phyloP scores from a whole-genome alignment of 1,140 invertebrate genomes.

The Scaptodrosophila lebanonensis region DNA sequence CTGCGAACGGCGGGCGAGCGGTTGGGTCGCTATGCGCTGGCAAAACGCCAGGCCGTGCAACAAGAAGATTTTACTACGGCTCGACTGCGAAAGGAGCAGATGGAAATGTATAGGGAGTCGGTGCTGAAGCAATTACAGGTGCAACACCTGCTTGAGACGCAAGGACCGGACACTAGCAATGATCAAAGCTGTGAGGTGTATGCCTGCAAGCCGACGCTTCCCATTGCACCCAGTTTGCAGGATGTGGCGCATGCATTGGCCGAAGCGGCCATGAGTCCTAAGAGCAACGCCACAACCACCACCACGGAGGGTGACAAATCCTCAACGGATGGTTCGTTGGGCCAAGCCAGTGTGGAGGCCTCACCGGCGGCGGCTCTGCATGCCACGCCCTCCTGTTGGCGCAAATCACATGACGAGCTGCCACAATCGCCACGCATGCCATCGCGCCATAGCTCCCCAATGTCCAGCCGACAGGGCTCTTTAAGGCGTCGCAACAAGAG shows the following conservation, averaged over 20 bases:
- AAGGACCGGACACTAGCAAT: constrained; percentile 81
- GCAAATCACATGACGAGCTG: constrained; percentile 71
- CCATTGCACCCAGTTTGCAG: constrained; percentile 69
- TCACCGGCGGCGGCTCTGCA: constrained; percentile 29
- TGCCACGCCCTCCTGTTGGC: constrained; percentile 28
- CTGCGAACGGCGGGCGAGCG: constrained; percentile 91
- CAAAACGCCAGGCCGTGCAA: constrained; percentile 93
- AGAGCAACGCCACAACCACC: constrained; percentile 26
- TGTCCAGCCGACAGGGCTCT: constrained; percentile 80
- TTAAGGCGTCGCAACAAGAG: constrained; percentile 86
- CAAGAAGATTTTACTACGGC: constrained; percentile 94
- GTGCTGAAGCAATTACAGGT: constrained; percentile 85
- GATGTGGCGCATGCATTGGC: constrained; percentile 71
- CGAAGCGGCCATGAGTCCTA: constrained; percentile 53
- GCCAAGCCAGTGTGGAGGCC: constrained; percentile 25
- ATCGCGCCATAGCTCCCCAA: constrained; percentile 69
- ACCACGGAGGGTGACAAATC: constrained; percentile 53
- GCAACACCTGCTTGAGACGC: constrained; percentile 86
- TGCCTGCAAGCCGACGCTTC: constrained; percentile 67
- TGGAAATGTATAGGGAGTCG: constrained; percentile 85
- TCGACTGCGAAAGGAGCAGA: constrained; percentile 91
- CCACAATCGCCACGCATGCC: constrained; percentile 71
- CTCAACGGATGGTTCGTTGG: constrained; percentile 42
- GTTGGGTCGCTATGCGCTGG: constrained; percentile 92
- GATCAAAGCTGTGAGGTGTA: constrained; percentile 71